Conservation (phyloP, 53 echinoderm and acorn worm genomes). For the Patiria pectinifera region DNA sequence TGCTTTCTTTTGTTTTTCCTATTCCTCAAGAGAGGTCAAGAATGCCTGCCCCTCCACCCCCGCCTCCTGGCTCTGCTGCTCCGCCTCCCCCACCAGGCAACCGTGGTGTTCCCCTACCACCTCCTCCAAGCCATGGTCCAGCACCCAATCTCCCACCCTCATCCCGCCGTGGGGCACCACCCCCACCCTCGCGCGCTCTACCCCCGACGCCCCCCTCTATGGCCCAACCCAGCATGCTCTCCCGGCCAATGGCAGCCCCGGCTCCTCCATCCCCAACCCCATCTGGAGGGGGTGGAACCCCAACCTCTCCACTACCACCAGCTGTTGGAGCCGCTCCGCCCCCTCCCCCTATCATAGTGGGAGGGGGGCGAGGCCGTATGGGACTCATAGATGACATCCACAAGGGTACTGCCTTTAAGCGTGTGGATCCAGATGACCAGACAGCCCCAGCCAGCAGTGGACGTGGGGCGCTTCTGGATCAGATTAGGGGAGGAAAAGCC, state of each 20-base stretch:
- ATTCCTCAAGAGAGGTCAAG: not conserved
- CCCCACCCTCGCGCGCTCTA: conserved; percentile 62
- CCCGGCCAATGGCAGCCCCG: conserved; percentile 52
- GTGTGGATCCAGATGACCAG: conserved; percentile 67
- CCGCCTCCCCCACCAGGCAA: conserved; percentile 80
- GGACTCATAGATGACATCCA: conserved; percentile 86
- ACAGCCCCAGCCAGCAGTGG: conserved; percentile 54
- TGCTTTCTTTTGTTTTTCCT: not conserved
- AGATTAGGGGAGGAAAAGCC: conserved; percentile 79
- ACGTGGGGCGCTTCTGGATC: conserved; percentile 84
- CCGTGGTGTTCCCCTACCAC: conserved; percentile 68
- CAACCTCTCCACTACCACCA: conserved; percentile 85
- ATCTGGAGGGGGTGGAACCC: conserved; percentile 48
- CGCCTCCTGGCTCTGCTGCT: conserved; percentile 54
- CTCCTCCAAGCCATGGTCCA: conserved; percentile 58
- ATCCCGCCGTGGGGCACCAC: conserved; percentile 62
- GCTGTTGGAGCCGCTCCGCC: conserved; percentile 59
- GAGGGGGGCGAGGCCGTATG: conserved; percentile 60
- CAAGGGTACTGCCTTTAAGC: conserved; percentile 73
- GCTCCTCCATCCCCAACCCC: conserved; percentile 69
- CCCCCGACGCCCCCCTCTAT: conserved; percentile 82
- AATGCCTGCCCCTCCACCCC: conserved; percentile 50
- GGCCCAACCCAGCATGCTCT: conserved; percentile 52
- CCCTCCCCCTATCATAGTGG: conserved; percentile 66
- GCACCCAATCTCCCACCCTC: conserved; percentile 74